These are phyloP conservation scores for Euproctis similis DNA, from an alignment of 2,888 invertebrate genomes.

Conservation along the genomic window DNA sequence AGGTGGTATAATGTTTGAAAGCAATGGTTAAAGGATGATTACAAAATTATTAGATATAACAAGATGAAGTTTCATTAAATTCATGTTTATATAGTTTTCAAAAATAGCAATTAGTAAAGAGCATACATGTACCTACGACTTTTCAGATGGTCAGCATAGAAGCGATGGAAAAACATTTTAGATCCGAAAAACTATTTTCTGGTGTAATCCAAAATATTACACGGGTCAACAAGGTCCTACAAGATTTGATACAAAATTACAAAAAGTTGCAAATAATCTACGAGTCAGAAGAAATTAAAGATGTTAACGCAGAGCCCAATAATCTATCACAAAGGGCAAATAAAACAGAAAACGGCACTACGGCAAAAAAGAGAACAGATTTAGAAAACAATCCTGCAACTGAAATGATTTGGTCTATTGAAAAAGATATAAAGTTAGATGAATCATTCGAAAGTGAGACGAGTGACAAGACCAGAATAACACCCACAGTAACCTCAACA, in stretches of 20 bases:
- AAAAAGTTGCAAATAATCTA: constrained; percentile 39
- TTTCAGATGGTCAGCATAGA: not conserved
- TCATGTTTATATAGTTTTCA: too few relatives aligned
- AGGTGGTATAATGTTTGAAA: too few relatives aligned
- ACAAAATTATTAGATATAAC: too few relatives aligned
- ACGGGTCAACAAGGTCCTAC: constrained; percentile 39
- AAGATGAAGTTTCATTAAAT: too few relatives aligned
- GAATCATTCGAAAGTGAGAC: constrained; percentile 14
- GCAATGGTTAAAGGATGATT: too few relatives aligned
- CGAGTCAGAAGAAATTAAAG: constrained; percentile 25
- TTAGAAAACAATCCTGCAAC: constrained; percentile 7
- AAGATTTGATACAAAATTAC: constrained; percentile 45
- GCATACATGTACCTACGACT: too few relatives aligned
- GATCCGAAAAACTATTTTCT: constrained; percentile 21
- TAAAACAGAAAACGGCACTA: not conserved
- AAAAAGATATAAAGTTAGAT: not conserved
- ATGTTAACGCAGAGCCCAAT: not conserved
- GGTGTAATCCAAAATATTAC: constrained; percentile 52
- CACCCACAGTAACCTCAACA: too few relatives aligned
- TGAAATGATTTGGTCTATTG: constrained; percentile 7
- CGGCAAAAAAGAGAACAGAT: not conserved
- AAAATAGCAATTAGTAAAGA: too few relatives aligned
- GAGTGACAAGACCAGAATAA: constrained; percentile 9
- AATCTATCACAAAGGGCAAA: not conserved
- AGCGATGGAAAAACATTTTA: not conserved